Evolutionary conservation across 2,888 invertebrate species (phyloP).

Genomic region (Hyppa rectilinea): DNA sequence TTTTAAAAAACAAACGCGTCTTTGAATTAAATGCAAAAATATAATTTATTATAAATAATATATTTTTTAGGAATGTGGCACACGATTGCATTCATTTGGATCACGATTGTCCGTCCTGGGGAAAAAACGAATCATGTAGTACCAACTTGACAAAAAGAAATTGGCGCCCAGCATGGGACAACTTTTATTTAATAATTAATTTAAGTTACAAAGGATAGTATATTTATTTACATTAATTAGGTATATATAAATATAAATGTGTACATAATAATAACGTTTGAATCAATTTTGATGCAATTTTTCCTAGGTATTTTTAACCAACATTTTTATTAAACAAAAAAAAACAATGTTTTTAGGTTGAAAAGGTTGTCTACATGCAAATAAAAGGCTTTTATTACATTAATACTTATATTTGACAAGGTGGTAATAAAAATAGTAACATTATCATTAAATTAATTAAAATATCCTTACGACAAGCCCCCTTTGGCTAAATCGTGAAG

Average conservation of each 20-base stretch:
- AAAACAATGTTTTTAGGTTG: slow-evolving; percentile 10
- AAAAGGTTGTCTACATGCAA: slow-evolving; percentile 41
- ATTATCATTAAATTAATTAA: slow-evolving; percentile 30
- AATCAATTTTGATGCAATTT: slow-evolving; percentile 56
- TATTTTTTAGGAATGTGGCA: slow-evolving; percentile 49
- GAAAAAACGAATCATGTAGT: slow-evolving; percentile 32
- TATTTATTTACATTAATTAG: slow-evolving; percentile 21
- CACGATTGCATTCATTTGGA: slow-evolving; percentile 21
- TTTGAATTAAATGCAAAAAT: slow-evolving; percentile 46
- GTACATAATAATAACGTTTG: slow-evolving; percentile 4
- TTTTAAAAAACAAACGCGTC: slow-evolving; percentile 37
- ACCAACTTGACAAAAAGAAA: slow-evolving; percentile 9
- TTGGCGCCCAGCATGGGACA: slow-evolving; percentile 57
- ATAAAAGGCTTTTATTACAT: slow-evolving; percentile 51
- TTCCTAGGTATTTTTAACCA: neutral
- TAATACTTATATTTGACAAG: slow-evolving; percentile 60
- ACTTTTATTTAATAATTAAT: neutral
- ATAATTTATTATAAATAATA: slow-evolving; percentile 55
- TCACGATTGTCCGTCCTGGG: slow-evolving; percentile 59
- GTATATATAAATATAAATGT: slow-evolving; percentile 3
- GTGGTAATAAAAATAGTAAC: slow-evolving; percentile 52
- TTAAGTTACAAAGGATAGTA: neutral
- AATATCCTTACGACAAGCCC: slow-evolving; percentile 7
- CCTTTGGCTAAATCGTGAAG: slow-evolving; percentile 3
- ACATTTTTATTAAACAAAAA: too few relatives aligned